Percentiles rank a stretch among this genome's conserved stretches.
Evolutionary conservation across 2,888 invertebrate species (phyloP).

Genomic region (Sphecodes monilicornis): DNA sequence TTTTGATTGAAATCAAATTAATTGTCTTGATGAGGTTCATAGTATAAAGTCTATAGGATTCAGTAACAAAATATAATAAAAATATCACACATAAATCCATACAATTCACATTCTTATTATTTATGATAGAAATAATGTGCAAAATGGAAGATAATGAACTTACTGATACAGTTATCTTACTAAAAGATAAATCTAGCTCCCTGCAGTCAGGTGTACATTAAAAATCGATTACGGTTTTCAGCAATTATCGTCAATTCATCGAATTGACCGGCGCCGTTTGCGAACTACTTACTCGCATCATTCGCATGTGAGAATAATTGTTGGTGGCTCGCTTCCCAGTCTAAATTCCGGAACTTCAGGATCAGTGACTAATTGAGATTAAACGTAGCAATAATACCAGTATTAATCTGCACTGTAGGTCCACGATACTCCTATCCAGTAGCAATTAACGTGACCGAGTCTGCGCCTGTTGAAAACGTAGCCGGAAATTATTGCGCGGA

Average conservation of each 20-base stretch:
- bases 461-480: slow-evolving; percentile 5
- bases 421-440: slow-evolving; percentile 39
- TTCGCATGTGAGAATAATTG: not conserved
- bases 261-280: slow-evolving; percentile 25
- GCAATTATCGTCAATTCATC: slow-evolving; percentile 19
- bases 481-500: slow-evolving; percentile 25
- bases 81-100: not conserved
- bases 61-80: not conserved
- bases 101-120: not conserved
- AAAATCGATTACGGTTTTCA: slow-evolving; percentile 8
- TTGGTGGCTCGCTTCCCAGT: slow-evolving; percentile 24
- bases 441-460: slow-evolving; percentile 44
- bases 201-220: not conserved
- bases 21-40: no score
- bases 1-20: no score
- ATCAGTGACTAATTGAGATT: slow-evolving; percentile 68
- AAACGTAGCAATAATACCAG: slow-evolving; percentile 63
- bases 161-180: not conserved
- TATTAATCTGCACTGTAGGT: slow-evolving; percentile 57
- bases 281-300: slow-evolving; percentile 22
- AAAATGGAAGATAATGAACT: not conserved
- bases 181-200: not conserved
- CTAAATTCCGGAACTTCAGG: slow-evolving; percentile 58
- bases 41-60: no score
- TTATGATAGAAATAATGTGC: not conserved